These are phyloP conservation scores for Epizoanthus scotinus DNA, from an alignment of 92 coral and sea anemone genomes.

Conservation along the genomic window DNA sequence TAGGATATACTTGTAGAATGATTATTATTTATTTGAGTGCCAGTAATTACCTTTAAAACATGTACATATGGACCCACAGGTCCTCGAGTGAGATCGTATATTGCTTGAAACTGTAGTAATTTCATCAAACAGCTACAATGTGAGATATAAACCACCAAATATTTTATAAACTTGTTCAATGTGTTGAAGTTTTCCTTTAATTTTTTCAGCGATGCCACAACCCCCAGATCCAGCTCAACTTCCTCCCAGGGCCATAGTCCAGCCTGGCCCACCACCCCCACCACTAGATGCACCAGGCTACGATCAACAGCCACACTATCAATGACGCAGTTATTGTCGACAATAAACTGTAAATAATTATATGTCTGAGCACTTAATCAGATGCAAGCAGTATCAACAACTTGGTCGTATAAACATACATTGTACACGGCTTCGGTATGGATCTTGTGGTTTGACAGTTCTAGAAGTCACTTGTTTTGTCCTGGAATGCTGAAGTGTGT, in stretches of 20 bases:
- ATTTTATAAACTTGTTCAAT: neutral
- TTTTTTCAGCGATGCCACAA: slow-evolving; percentile 89
- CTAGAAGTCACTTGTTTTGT: neutral
- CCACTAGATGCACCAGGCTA: slow-evolving; percentile 79
- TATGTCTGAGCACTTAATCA: neutral
- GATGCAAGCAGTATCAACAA: neutral
- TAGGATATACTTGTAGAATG: too few relatives aligned
- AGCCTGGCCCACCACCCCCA: slow-evolving; percentile 68
- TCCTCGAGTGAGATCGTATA: too few relatives aligned
- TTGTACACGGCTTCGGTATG: neutral
- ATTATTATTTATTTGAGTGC: too few relatives aligned
- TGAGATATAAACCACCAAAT: neutral
- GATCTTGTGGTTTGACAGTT: neutral
- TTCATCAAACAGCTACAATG: too few relatives aligned
- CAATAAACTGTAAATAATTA: slow-evolving; percentile 28
- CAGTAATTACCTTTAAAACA: too few relatives aligned
- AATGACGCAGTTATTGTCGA: slow-evolving; percentile 28
- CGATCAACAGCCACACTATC: slow-evolving; percentile 95
- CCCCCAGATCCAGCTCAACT: slow-evolving; percentile 97
- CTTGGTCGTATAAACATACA: neutral
- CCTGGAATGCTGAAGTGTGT: neutral
- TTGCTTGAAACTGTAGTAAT: too few relatives aligned
- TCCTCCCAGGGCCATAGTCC: slow-evolving; percentile 85
- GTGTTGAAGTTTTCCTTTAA: neutral
- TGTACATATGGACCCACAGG: too few relatives aligned